Evolutionary conservation across 2,888 invertebrate species (phyloP), one percentile per base, ranked within the genome.

Genomic region (Scelioninae gen. 1): DNA sequence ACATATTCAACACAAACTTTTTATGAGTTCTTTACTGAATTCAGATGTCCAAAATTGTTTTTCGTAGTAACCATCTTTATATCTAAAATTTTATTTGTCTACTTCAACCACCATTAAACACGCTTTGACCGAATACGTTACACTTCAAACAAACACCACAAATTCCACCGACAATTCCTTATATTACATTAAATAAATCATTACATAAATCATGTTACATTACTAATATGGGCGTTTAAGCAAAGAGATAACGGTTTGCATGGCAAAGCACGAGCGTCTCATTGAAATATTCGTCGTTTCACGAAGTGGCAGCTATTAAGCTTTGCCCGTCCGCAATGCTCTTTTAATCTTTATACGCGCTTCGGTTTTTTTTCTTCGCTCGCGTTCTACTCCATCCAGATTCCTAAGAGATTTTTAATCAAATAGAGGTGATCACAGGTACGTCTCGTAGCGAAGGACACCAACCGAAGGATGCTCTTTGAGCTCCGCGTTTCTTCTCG

Each of bases 351-450:
- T 53, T 40, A 29, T 47, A 16, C 62, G 23, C 62, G 45, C 13
- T 47, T 62, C 40, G 23, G 15, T 81, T 15, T 63, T 49, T 55
- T 16, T n/a, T n/a, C n/a, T n/a, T n/a, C n/a, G 38, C 29, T 65
- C 23, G 29, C 55, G 16, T 45, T 78, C 16, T 56, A 71, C 60
- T 40, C 40, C 58, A 31, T 29, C 56, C 11, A 68, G 74, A 43
- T 56, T 72, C 56, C 47, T 51, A 43, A 82, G 77, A 82, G 68
- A 82, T 77, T 60, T 62, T 77, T 82, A 82, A 82, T 82, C 82
- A 77, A 82, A 82, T 82, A 75, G 68, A 77, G 74, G 72, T 72
- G 68, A 82, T 82, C 72, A 68, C 66, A 72, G 72, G 77, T 82
- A 82, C 65, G 49, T 76, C 66, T 60, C 71, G 40, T 60, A 45